A percentile compares a stretch with the other conserved stretches of the same genome.
These are phyloP conservation scores for Lepilemur ruficaudatus DNA, from an alignment of 2,797 vertebrate genomes.

Conservation along the genomic window DNA sequence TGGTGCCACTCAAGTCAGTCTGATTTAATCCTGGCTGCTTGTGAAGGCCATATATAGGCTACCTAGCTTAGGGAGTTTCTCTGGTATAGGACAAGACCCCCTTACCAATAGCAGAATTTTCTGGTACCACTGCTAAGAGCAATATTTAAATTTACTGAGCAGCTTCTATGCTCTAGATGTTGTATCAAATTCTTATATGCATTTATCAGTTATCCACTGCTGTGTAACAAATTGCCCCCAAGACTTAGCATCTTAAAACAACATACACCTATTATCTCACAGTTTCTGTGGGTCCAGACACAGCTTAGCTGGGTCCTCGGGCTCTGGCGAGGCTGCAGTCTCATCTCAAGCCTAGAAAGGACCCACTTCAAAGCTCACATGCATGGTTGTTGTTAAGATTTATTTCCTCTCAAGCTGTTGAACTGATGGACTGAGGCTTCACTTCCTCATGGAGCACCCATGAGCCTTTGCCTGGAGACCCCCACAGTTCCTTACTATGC, in stretches of 20 bases:
- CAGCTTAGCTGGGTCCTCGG: not conserved
- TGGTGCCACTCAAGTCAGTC: not conserved
- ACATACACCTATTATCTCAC: not conserved
- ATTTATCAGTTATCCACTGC: not conserved
- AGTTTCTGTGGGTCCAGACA: not conserved
- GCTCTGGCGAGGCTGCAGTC: not conserved
- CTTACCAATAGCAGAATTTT: not conserved
- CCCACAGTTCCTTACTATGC: not conserved
- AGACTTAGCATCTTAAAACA: not conserved
- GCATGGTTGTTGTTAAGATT: not conserved
- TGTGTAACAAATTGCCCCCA: not conserved
- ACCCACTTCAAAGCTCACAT: not conserved
- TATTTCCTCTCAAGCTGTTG: not conserved
- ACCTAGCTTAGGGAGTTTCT: not conserved
- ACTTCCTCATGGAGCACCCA: not conserved
- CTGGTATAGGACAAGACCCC: not conserved
- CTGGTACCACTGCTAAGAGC: not conserved
- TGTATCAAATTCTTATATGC: not conserved
- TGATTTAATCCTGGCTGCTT: not conserved
- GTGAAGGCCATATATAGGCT: not conserved
- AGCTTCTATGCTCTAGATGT: not conserved
- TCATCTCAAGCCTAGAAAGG: not conserved
- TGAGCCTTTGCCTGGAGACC: not conserved
- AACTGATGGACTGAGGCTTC: not conserved
- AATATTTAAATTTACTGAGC: not conserved